A percentile compares a stretch with the other conserved stretches of the same genome.
These are phyloP conservation scores for Oriolus oriolus DNA, from an alignment of 2,113 vertebrate species.

Conservation along the genomic window DNA sequence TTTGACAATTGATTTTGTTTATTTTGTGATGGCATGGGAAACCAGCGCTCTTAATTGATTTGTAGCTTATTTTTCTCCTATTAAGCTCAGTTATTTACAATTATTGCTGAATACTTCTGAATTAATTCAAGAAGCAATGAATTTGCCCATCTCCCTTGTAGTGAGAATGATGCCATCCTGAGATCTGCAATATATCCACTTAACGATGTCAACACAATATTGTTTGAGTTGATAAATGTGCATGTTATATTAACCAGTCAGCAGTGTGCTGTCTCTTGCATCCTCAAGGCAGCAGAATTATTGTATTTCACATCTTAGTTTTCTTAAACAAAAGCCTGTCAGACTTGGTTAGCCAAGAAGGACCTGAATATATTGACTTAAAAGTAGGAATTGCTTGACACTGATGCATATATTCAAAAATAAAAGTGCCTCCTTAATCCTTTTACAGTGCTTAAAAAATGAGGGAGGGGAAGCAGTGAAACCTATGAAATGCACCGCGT, in stretches of 20 bases:
- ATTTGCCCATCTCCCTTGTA: not conserved
- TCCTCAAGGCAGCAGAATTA: constrained; percentile 27
- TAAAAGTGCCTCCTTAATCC: constrained; percentile 21
- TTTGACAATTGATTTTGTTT: not conserved
- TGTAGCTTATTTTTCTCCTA: not conserved
- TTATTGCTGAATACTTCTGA: not conserved
- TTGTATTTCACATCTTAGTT: not conserved
- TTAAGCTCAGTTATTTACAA: not conserved
- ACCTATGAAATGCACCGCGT: not conserved
- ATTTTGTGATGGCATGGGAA: not conserved
- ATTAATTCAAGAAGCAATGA: not conserved
- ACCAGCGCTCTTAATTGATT: not conserved
- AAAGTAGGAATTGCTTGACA: constrained; percentile 21
- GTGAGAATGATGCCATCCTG: not conserved
- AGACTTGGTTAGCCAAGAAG: constrained; percentile 45
- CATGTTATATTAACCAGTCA: constrained; percentile 25
- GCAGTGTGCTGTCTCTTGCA: not conserved
- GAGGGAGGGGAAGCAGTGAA: not conserved
- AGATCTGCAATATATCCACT: not conserved
- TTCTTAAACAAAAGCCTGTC: constrained; percentile 56
- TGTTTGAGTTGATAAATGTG: constrained; percentile 20
- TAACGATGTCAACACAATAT: constrained; percentile 13
- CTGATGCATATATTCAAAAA: not conserved
- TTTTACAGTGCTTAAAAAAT: not conserved
- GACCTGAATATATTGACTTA: constrained; percentile 39